Evolutionary conservation across 2,797 vertebrate genomes (phyloP), one percentile per base, ranked within the genome.

Genomic region (Sebastes trivittatus): DNA sequence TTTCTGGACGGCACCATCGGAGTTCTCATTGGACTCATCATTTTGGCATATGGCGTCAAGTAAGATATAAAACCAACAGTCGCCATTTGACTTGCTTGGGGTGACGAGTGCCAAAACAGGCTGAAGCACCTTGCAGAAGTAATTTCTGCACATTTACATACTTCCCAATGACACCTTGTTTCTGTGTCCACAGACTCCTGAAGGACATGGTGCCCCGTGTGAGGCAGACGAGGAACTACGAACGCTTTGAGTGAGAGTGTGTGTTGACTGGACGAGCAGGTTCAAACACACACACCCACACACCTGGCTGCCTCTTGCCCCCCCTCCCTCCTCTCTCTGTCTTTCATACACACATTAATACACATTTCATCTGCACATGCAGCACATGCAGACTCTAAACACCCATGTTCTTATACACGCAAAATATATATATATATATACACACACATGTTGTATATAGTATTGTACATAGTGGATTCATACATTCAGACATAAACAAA

Each of bases 1-100:
- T 99, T 95, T 88, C 95, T 99, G 90, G 98, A 99, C 18, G 98
- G 97, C 81, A 96, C 97, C 89, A 96, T 96, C 11, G 98, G 98
- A 2, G 95, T 99, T 82, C 85, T 99, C 83, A 99, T 99, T 5
- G 98, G 97, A 87, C 95, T 99, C 75, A 97, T 97, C 95, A 99
- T 99, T 92, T 95, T 97, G 90, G 96, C 96, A 77, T 99, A 99
- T 14, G 98, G 98, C 78, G 84, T 98, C 93, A 99, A 99, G 98
- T 99, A 96, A 95, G 92, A 73, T 18, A 78, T 6, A 11, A 38
- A 58, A 52, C 7, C 22, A 23, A 5, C n/a, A 13, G 22, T 60
- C 11, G 5, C 32, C 7, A 14, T 30, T 14, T 4, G 46, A 49
- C 46, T 49, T 49, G 16, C 46, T 56, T 25, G 5, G 11, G 7